Evolutionary conservation across 2,797 vertebrate genomes (phyloP).

Genomic region (Enteromius anoplus): DNA sequence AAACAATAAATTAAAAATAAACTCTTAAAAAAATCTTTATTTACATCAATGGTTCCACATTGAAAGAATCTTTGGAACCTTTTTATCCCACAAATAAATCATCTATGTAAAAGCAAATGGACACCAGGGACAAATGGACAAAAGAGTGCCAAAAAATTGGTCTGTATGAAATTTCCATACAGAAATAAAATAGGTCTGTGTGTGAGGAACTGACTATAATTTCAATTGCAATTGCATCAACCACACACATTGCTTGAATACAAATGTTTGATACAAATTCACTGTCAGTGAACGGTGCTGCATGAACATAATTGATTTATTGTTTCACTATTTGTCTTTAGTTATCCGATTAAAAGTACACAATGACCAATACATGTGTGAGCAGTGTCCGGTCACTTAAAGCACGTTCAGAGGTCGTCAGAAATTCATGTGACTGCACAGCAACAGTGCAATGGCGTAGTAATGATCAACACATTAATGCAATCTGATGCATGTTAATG

Average conservation of each 20-base stretch:
- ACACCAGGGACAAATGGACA: background rate
- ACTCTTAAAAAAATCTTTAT: background rate
- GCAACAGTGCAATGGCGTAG: background rate
- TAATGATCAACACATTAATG: background rate
- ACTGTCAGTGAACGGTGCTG: background rate
- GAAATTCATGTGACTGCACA: background rate
- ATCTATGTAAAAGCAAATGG: background rate
- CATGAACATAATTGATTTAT: background rate
- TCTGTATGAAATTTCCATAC: background rate
- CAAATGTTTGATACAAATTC: background rate
- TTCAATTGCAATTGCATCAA: background rate
- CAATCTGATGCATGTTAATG: background rate
- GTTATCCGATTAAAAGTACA: too few species aligned
- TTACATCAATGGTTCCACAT: background rate
- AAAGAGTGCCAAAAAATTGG: background rate
- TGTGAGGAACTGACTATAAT: background rate
- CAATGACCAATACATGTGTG: too few species aligned
- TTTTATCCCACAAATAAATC: background rate
- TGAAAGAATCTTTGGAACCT: background rate
- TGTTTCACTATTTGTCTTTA: background rate
- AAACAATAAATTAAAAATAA: background rate
- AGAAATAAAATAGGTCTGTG: background rate
- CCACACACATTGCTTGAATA: background rate
- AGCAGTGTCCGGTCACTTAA: background rate
- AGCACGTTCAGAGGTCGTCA: background rate